Conservation (phyloP, 2,797 vertebrate genomes). For the Arvicola amphibius region DNA sequence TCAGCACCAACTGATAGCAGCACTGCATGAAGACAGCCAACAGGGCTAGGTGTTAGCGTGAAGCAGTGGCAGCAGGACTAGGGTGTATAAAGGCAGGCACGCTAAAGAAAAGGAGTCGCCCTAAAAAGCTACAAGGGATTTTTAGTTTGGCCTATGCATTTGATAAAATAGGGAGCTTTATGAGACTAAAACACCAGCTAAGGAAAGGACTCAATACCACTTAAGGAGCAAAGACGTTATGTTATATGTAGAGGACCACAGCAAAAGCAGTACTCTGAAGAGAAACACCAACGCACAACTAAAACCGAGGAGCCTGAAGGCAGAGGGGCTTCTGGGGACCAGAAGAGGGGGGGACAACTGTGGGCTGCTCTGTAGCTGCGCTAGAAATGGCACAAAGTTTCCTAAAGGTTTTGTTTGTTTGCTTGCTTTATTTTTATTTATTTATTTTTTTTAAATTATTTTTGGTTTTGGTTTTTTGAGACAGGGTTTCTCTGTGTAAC, state of each 20-base stretch:
- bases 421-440: no score
- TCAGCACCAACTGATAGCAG: background rate
- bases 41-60: background rate
- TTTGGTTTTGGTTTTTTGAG: no score
- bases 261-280: background rate
- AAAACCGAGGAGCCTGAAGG: background rate
- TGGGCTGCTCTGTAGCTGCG: background rate
- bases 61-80: background rate
- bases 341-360: background rate
- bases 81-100: background rate
- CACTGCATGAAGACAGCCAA: background rate
- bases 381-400: background rate
- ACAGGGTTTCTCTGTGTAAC: no score
- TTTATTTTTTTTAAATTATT: no score
- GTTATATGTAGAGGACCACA: background rate
- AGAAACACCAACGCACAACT: background rate
- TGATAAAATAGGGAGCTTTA: background rate
- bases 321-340: background rate
- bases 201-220: background rate
- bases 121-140: background rate
- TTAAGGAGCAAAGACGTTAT: background rate
- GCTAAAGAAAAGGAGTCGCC: background rate
- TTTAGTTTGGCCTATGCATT: background rate
- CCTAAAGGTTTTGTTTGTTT: background rate
- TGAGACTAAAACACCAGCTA: background rate